Evolutionary conservation across 1,140 invertebrate genomes (phyloP).

Genomic region (Apis cerana): DNA sequence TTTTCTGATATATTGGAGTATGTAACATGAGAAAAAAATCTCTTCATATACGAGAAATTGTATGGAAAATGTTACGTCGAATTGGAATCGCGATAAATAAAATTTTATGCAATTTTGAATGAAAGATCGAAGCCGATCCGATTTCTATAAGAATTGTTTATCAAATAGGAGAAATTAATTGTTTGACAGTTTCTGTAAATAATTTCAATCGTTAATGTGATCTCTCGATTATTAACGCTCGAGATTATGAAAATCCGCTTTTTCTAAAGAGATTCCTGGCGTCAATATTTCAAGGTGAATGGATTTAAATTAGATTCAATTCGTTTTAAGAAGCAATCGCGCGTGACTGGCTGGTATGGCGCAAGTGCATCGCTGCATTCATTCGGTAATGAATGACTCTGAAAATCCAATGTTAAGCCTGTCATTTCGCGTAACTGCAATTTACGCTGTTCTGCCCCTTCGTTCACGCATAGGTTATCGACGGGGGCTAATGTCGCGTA

Average conservation of each 20-base stretch:
- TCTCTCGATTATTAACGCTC: not conserved
- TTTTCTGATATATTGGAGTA: not conserved
- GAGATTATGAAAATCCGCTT: not conserved
- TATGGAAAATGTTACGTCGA: no score
- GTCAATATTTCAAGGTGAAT: not conserved
- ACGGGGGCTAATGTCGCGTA: conserved; percentile 26
- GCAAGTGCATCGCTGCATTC: not conserved
- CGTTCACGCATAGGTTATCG: conserved; percentile 18
- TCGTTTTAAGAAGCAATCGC: conserved; percentile 22
- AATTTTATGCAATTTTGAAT: no score
- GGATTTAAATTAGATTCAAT: conserved; percentile 15
- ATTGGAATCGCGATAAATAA: no score
- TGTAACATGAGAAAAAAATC: not conserved
- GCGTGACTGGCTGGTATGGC: conserved; percentile 12
- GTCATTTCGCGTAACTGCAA: conserved; percentile 35
- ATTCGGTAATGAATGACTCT: conserved; percentile 40
- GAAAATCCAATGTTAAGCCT: conserved; percentile 44
- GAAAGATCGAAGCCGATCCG: no score
- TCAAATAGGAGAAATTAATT: not conserved
- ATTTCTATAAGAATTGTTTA: no score
- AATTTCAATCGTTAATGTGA: not conserved
- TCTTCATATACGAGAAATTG: not conserved
- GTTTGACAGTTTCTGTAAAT: no score
- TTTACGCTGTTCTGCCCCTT: conserved; percentile 8
- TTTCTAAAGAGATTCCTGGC: not conserved